A percentile compares a stretch with the other conserved stretches of the same genome.
These are phyloP conservation scores for Coelopa frigida DNA, from an alignment of 1,140 invertebrate species.

Conservation along the genomic window DNA sequence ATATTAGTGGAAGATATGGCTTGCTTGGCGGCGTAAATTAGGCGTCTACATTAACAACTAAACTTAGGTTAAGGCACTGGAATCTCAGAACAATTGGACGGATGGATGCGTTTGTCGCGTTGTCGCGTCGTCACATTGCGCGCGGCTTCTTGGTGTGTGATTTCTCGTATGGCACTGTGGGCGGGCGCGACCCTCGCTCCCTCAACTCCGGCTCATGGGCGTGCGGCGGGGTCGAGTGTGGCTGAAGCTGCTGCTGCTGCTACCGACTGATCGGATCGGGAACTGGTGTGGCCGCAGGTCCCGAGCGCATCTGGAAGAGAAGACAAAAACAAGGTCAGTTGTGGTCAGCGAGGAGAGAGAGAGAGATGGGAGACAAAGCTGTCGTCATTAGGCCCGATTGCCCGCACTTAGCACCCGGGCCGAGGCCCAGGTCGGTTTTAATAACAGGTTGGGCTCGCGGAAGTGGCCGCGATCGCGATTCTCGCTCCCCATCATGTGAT, in stretches of 20 bases:
- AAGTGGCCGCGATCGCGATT: no score
- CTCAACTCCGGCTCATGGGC: background rate
- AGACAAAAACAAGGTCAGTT: no score
- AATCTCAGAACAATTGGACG: conserved; percentile 13
- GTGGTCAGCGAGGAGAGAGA: no score
- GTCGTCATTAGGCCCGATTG: no score
- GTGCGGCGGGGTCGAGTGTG: background rate
- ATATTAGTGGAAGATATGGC: no score
- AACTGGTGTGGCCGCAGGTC: background rate
- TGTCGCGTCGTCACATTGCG: background rate
- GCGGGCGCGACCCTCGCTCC: background rate
- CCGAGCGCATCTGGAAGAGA: no score
- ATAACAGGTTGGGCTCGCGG: no score
- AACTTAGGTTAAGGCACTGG: conserved; percentile 13
- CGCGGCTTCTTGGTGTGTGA: background rate
- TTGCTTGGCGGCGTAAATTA: no score
- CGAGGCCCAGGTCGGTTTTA: no score
- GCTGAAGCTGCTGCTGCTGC: background rate
- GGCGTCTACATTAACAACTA: conserved; percentile 18
- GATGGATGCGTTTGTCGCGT: conserved; percentile 5
- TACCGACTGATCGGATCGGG: background rate
- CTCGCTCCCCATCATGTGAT: no score
- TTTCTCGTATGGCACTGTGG: background rate
- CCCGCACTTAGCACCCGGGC: no score
- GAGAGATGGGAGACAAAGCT: no score